Base-by-base conservation (phyloP, 2,888 invertebrate genomes). In the Empis livida region DNA sequence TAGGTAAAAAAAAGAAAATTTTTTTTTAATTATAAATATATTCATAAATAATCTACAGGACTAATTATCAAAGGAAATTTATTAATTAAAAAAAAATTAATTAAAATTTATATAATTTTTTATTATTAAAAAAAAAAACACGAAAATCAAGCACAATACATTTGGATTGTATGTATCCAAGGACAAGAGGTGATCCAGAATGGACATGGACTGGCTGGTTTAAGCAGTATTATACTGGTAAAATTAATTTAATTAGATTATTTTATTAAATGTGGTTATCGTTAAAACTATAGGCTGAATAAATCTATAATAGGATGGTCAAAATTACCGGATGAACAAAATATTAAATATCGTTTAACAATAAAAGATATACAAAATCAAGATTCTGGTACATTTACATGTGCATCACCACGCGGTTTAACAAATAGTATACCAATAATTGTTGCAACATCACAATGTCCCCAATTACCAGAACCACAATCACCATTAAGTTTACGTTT, bases 121-220 rank as follows among this genome's bases (percentile, higher is more conserved):
- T 82, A 53, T 27, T 27, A 6, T 27, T 8, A 8, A 8, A 27
- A 2, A 4, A 20, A 20, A 5, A 20, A 20, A n/a, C n/a, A n/a
- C n/a, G n/a, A n/a, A n/a, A 20, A 20, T 20, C 6, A 27, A 66
- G 67, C 51, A 84, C 84, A 5, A 71, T 91, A 15, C 81, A 86
- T 60, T 73, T 91, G 50, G 90, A 90, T 66, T 91, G 91, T 63
- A 76, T 90, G 56, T 82, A 84, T 59, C 80, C 82, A 1, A 73
- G 86, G 32, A 73, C 79, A 15, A 71, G 82, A 16, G 90, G 90
- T 1, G 82, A 84, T 52, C 90, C 91, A 1, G 84, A 86, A 59
- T 91, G 91, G 91, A 83, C 82, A 44, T 91, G 90, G 88, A 88
- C 88, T 0, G 82, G 88, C 47, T 80, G 81, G 48, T 76, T 79